Base-by-base conservation (phyloP, 1,140 invertebrate genomes). In the Drosophila bipectinata region DNA sequence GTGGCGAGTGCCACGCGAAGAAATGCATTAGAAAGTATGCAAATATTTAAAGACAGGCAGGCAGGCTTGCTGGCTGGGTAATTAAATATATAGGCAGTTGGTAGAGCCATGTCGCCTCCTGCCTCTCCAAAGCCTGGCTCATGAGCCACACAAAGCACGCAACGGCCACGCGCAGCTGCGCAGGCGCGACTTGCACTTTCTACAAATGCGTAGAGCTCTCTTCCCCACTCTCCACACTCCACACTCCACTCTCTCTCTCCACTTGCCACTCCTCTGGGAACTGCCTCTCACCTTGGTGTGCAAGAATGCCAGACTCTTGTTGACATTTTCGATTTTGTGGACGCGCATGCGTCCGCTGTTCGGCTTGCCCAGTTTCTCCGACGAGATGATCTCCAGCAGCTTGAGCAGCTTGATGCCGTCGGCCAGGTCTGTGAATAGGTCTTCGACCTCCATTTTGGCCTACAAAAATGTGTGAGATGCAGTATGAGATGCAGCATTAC, bases 271-370 rank as follows among this genome's bases (percentile, higher is more conserved):
- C n/a, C 57, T 52, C 21, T 5, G 24, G 32, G 32, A 14, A 18
- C 5, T 24, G 81, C 51, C 92, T 93, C 93, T 93, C 92, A 98
- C 98, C 96, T 99, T 98, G 51, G 98, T 99, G 92, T 99, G 98
- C 49, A 99, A 94, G 93, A 99, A 99, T 73, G 97, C 97, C 77
- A 99, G 93, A 90, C 97, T 98, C 93, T 98, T 99, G 93, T 99
- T 99, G 77, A 99, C 97, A 93, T 99, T 99, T 93, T 99, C 99
- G 41, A 99, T 98, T 94, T 99, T 99, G 93, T 99, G 99, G 24
- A 99, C 98, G 81, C 98, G 93, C 97, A 99, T 98, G 67, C 96
- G 95, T 18, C 98, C 99, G 92, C 96, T 97, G 94, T 99, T 99
- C 60, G 98, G 98, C 80, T 98, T 96, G 37, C 97, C 98, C 73